Evolutionary conservation across 2,113 vertebrate genomes (phyloP).

Genomic region (Aptenodytes forsteri): DNA sequence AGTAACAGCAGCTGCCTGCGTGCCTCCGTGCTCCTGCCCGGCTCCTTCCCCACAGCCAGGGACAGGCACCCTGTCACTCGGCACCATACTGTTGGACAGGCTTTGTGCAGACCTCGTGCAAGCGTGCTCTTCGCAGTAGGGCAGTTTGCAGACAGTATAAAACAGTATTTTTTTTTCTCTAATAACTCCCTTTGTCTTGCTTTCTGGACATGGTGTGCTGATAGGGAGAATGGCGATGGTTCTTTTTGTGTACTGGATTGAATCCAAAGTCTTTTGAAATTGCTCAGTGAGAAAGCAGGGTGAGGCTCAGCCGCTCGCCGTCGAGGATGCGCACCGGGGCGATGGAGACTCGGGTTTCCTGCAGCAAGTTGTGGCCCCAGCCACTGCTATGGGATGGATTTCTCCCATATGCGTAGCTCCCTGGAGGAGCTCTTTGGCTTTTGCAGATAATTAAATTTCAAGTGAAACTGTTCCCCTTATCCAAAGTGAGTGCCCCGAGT

Average conservation of each 20-base stretch:
- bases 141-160: background rate
- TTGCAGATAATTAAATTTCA: background rate
- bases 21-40: background rate
- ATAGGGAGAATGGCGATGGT: background rate
- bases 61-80: background rate
- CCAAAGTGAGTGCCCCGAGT: background rate
- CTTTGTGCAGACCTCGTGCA: background rate
- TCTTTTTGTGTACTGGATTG: background rate
- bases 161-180: background rate
- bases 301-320: background rate
- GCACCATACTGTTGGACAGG: background rate
- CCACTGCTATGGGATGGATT: background rate
- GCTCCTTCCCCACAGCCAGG: background rate
- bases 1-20: background rate
- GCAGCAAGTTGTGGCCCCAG: background rate
- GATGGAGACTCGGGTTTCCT: background rate
- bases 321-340: fast-evolving
- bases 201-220: background rate
- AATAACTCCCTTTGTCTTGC: background rate
- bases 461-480: background rate
- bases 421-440: background rate
- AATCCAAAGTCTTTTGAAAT: background rate
- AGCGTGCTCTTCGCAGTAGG: fast-evolving
- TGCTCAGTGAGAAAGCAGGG: background rate
- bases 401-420: background rate